Evolutionary conservation across 2,113 vertebrate species (phyloP), one percentile per base, ranked within the genome.

Genomic region (Chaetorhynchus papuensis): DNA sequence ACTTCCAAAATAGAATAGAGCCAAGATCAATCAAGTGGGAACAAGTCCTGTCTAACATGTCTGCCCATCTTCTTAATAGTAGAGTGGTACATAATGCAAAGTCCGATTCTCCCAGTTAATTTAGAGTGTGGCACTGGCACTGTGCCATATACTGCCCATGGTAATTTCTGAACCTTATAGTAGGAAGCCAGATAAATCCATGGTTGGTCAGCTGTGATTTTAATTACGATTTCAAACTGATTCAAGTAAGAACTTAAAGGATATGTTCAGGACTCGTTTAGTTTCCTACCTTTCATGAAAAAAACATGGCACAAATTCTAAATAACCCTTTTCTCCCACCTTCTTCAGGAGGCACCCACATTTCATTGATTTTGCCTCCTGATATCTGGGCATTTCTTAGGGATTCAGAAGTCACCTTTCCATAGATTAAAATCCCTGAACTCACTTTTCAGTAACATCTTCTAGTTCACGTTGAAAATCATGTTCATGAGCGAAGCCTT

Each of bases 1-100:
- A 53, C 68, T 95, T 96, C 92, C 89, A 95, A 95, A 91, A 95
- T 75, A 81, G 68, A 78, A 47, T 4, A 89, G 33, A 92, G 66
- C 68, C 92, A 91, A 88, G 94, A 96, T 93, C 91, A 89, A 94
- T 97, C 88, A 86, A 87, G 47, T 57, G 69, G 80, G 66, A 83
- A 72, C 35, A 61, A 92, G 50, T 65, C n/a, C 44, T 56, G 83
- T 42, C 45, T 68, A 89, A 90, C 79, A 85, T 30, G 27, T 89
- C 86, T 93, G 68, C 45, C 76, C 65, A 50, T 90, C 71, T 71
- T 92, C 44, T 75, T 87, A 86, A 81, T 47, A 94, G 52, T 26
- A 47, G 28, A 68, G 56, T 69, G 61, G 69, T 42, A 93, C 64
- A 64, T 45, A 71, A 75, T 33, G n/a, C 52, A 94, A 77, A 89